phyloP scores from a whole-genome alignment of 1,140 invertebrate species.

The Caenorhabditis remanei region DNA sequence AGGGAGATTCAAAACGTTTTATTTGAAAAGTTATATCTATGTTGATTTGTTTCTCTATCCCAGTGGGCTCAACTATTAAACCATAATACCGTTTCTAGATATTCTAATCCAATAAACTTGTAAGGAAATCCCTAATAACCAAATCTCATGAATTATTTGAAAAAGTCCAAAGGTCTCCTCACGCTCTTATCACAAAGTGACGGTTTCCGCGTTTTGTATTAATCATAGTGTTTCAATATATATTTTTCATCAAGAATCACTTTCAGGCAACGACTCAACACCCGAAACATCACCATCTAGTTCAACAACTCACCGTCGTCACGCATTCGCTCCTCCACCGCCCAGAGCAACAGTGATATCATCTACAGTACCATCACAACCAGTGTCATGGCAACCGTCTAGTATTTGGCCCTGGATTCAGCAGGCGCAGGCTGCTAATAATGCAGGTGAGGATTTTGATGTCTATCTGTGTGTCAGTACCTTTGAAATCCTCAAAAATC shows the following conservation, averaged over 20 bases:
- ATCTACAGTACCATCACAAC: not conserved
- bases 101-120: no score
- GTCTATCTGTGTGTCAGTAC: no score
- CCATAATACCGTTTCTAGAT: no score
- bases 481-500: no score
- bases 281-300: constrained; percentile 28
- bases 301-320: not conserved
- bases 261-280: constrained; percentile 33
- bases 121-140: no score
- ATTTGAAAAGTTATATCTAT: no score
- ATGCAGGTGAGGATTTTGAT: not conserved
- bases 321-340: constrained; percentile 23
- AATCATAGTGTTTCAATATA: not conserved
- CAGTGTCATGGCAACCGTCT: not conserved
- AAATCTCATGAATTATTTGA: no score
- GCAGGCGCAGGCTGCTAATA: not conserved
- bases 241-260: not conserved
- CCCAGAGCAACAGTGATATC: not conserved
- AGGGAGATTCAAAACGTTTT: no score
- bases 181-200: not conserved
- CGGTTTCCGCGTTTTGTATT: not conserved
- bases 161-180: constrained; percentile 41
- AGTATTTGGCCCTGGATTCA: constrained; percentile 29
- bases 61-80: no score
- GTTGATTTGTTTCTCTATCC: no score